Conservation (phyloP, 2,113 vertebrate species). For the Trinectes maculatus region DNA sequence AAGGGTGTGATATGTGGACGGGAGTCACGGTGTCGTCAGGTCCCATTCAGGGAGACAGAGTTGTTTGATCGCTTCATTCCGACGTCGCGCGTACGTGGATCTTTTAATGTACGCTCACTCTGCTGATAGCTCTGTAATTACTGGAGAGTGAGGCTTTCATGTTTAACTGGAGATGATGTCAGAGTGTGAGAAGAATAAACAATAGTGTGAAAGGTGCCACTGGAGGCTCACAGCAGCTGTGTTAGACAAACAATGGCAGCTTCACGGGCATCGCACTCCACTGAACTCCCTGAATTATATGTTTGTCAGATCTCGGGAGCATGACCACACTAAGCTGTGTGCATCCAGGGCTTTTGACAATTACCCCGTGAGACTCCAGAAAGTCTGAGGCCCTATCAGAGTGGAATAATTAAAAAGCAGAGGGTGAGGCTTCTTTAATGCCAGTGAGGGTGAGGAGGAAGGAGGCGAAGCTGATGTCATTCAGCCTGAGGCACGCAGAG, state of each 20-base stretch:
- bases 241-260: constrained; percentile 56
- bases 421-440: constrained; percentile 75
- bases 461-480: constrained; percentile 58
- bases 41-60: neutral
- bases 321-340: constrained; percentile 72
- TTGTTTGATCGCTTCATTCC: too few relatives aligned
- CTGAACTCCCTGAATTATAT: constrained; percentile 58
- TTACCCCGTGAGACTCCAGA: constrained; percentile 80
- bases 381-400: constrained; percentile 77
- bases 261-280: constrained; percentile 52
- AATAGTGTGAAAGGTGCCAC: constrained; percentile 49
- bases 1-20: too few relatives aligned
- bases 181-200: constrained; percentile 65
- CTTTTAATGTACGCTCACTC: constrained; percentile 52
- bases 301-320: constrained; percentile 65
- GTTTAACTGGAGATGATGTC: constrained; percentile 61
- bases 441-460: constrained; percentile 47
- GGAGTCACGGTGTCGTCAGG: constrained; percentile 28
- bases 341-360: constrained; percentile 80
- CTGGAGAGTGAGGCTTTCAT: constrained; percentile 53
- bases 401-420: constrained; percentile 77
- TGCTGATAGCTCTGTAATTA: constrained; percentile 59
- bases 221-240: constrained; percentile 46
- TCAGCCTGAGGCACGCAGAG: constrained; percentile 39
- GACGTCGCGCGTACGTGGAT: constrained; percentile 31